phyloP scores from a whole-genome alignment of 2,888 invertebrate genomes.

The Rhorus exstirpatorius region DNA sequence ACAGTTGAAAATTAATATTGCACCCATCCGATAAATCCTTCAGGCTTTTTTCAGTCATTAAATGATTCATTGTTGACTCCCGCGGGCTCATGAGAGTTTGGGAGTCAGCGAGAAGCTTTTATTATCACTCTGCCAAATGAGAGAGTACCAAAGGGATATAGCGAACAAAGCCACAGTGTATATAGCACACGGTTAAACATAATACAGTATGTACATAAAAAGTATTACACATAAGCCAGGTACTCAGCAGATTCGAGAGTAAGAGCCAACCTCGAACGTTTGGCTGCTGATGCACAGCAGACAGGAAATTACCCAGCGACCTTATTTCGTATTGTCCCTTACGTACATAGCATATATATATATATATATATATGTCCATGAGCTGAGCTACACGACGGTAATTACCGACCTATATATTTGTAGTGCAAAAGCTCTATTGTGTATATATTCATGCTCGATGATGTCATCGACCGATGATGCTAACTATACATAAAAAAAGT shows the following conservation, averaged over 20 bases:
- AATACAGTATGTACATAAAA: slow-evolving; percentile 18
- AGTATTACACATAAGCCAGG: slow-evolving; percentile 10
- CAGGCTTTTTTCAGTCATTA: too few species aligned
- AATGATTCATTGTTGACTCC: too few species aligned
- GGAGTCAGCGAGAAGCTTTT: slow-evolving; percentile 22
- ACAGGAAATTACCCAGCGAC: slow-evolving; percentile 84
- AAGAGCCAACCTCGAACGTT: slow-evolving; percentile 53
- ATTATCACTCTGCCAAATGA: slow-evolving; percentile 44
- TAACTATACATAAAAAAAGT: slow-evolving; percentile 1
- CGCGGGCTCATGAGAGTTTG: too few species aligned
- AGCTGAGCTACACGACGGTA: slow-evolving; percentile 49
- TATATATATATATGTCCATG: slow-evolving; percentile 18
- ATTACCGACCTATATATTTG: slow-evolving; percentile 67
- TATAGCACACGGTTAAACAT: slow-evolving; percentile 31
- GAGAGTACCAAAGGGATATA: slow-evolving; percentile 52
- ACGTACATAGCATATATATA: slow-evolving; percentile 53
- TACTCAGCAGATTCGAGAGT: slow-evolving; percentile 44
- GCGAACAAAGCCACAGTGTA: slow-evolving; percentile 59
- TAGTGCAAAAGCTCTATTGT: slow-evolving; percentile 49
- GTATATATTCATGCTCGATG: slow-evolving; percentile 1
- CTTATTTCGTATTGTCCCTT: slow-evolving; percentile 81
- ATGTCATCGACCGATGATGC: slow-evolving; percentile 45
- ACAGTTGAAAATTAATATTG: not conserved
- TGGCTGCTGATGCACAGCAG: slow-evolving; percentile 68
- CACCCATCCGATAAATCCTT: not conserved